phyloP scores from a whole-genome alignment of 2,797 vertebrate genomes.

The Chaunax sp. region DNA sequence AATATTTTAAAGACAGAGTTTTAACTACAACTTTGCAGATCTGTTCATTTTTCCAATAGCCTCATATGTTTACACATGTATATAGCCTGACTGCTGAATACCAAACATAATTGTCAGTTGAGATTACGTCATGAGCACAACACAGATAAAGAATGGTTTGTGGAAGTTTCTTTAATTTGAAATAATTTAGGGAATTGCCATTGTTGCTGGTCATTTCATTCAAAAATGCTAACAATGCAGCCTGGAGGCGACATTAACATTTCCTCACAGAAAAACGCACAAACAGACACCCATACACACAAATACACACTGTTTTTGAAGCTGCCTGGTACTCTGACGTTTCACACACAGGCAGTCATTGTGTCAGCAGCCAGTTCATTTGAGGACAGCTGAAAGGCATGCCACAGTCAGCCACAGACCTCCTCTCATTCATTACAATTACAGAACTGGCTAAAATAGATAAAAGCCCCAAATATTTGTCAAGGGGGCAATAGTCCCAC shows the following conservation, averaged over 20 bases:
- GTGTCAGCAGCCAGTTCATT: conserved; percentile 64
- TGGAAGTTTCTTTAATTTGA: background rate
- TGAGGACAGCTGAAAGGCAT: conserved; percentile 69
- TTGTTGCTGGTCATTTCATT: background rate
- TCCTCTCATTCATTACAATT: conserved; percentile 71
- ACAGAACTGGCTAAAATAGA: conserved; percentile 47
- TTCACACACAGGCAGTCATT: conserved; percentile 55
- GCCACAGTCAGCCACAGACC: conserved; percentile 59
- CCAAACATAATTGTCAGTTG: no score
- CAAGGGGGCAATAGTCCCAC: conserved; percentile 68
- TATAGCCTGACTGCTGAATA: no score
- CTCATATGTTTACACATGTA: no score
- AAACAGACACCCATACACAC: conserved; percentile 5
- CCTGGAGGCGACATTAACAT: background rate
- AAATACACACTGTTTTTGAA: conserved; percentile 8
- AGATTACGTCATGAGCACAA: background rate
- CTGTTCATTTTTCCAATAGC: background rate
- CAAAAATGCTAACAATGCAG: background rate
- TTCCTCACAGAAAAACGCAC: background rate
- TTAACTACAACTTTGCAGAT: background rate
- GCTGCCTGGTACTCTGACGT: conserved; percentile 31
- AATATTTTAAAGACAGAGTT: no score
- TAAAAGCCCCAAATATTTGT: conserved; percentile 47
- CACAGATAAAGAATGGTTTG: background rate
- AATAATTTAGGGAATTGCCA: background rate